A percentile compares a stretch with the other conserved stretches of the same genome.
Evolutionary conservation across 2,113 vertebrate genomes (phyloP).

Genomic region (Daubentonia madagascariensis): DNA sequence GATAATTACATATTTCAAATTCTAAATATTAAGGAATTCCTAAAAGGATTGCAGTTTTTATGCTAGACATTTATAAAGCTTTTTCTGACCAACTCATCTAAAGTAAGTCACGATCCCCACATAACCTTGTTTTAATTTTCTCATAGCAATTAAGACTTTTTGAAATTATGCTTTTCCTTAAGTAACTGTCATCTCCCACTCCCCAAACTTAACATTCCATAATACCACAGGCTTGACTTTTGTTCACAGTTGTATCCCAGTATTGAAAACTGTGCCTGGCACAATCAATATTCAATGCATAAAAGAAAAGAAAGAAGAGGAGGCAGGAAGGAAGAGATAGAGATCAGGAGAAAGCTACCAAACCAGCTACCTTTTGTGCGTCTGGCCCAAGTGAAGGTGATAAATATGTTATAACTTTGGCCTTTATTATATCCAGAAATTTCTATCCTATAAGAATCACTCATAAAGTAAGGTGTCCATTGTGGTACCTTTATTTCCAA

Average conservation of each 20-base stretch:
- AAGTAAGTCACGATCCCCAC: neutral
- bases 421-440: neutral
- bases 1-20: neutral
- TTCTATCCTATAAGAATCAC: neutral
- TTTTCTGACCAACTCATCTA: neutral
- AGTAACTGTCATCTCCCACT: neutral
- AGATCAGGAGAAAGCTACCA: neutral
- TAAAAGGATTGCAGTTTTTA: neutral
- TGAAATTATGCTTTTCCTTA: neutral
- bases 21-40: neutral
- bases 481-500: neutral
- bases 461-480: neutral
- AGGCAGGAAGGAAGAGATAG: neutral
- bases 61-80: neutral
- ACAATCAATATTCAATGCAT: neutral
- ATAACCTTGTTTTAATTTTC: neutral
- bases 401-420: neutral
- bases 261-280: neutral
- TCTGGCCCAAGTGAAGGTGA: neutral
- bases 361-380: neutral
- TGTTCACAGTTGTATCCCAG: neutral
- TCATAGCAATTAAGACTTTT: neutral
- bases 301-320: neutral
- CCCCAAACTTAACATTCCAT: neutral
- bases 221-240: neutral